Evolutionary conservation across 35 echinoderm and acorn worm genomes (phyloP), one percentile per base, ranked within the genome.

Genomic region (Heliocidaris erythrogramma): DNA sequence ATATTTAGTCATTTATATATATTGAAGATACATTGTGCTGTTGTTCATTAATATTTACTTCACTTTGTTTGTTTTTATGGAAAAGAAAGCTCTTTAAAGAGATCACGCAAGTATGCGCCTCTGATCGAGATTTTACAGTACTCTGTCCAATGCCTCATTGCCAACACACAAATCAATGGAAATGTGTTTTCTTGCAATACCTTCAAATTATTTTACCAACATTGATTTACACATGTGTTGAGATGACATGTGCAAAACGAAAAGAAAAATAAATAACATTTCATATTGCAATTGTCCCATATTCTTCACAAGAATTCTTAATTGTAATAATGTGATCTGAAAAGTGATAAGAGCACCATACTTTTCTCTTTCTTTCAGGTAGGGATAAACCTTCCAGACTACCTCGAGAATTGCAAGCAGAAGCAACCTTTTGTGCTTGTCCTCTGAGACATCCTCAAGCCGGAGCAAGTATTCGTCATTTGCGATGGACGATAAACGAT

Each of bases 251-350:
- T 86, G 31, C 85, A 86, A 86, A 86, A 86, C 85, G 31, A 86
- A 86, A 86, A 30, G 85, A 86, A 86, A 86, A 86, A 86, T 86
- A 86, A 86, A 86, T 86, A 86, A 86, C 85, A 86, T 86, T 86
- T 86, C 85, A 86, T 86, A 86, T 32, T 86, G 85, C 17, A 30
- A 7, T 32, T 32, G 21, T 86, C 21, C 5, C 5, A 32, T 56
- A 56, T 13, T 56, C 52, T 56, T 56, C 85, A 86, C 31, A 86
- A 86, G 31, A 30, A 86, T 86, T 86, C 24, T 7, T 86, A 86
- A 86, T 86, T 86, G 85, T 86, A 86, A 86, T 86, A 86, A 86
- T 86, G 13, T 56, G 52, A 86, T 86, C 24, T 86, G 85, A 86
- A 86, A 86, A 86, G 85, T 86, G 85, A 86, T 30, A 86, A n/a